These are phyloP conservation scores for Hemichromis elongatus DNA, from an alignment of 2,113 vertebrate genomes.

Conservation along the genomic window DNA sequence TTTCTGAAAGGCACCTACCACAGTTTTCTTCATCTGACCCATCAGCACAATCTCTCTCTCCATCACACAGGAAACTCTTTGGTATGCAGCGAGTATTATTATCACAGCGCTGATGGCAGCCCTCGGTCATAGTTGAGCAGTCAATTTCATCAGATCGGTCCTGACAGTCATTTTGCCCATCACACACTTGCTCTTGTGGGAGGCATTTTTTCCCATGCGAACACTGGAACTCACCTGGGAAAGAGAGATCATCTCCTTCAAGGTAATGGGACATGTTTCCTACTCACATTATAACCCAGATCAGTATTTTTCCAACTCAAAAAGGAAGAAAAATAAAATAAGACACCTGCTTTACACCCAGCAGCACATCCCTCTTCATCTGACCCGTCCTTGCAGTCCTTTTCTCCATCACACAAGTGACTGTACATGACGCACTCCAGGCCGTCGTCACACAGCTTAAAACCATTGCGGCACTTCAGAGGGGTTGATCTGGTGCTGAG, in stretches of 20 bases:
- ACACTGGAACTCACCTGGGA: slow-evolving; percentile 57
- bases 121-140: slow-evolving; percentile 53
- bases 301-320: not conserved
- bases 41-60: slow-evolving; percentile 81
- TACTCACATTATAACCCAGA: not conserved
- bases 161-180: slow-evolving; percentile 76
- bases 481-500: not conserved
- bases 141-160: slow-evolving; percentile 82
- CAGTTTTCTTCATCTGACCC: slow-evolving; percentile 75
- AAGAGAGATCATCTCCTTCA: not conserved
- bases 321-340: not conserved
- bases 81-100: slow-evolving; percentile 76
- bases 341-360: slow-evolving; percentile 41
- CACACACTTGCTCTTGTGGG: slow-evolving; percentile 71
- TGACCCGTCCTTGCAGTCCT: slow-evolving; percentile 81
- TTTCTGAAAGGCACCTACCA: slow-evolving; percentile 42
- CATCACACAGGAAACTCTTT: slow-evolving; percentile 80
- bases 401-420: slow-evolving; percentile 78
- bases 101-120: slow-evolving; percentile 80
- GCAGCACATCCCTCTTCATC: slow-evolving; percentile 59
- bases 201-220: slow-evolving; percentile 74
- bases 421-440: slow-evolving; percentile 72
- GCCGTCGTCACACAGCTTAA: slow-evolving; percentile 67
- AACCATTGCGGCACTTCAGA: slow-evolving; percentile 52
- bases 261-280: not conserved